Conservation (phyloP, 2,113 vertebrate genomes). For the Oryzias curvinotus region DNA sequence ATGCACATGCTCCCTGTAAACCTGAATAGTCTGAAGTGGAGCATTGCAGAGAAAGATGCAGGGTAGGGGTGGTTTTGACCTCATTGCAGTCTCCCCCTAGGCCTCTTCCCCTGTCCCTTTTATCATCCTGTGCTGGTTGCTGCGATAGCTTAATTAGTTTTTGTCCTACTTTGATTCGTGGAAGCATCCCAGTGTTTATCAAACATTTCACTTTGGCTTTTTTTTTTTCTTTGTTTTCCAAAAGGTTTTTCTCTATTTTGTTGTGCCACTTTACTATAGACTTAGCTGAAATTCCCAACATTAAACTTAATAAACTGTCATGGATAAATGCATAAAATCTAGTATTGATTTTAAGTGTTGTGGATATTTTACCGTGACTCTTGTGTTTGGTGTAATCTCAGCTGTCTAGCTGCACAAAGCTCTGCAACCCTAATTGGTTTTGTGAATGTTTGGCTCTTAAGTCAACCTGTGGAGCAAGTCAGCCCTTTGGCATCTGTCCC, state of each 20-base stretch:
- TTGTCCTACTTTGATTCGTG: slow-evolving; percentile 75
- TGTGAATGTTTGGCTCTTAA: slow-evolving; percentile 54
- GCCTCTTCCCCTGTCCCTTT: slow-evolving; percentile 70
- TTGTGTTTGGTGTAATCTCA: background rate
- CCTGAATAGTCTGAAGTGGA: slow-evolving; percentile 61
- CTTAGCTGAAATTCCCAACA: slow-evolving; percentile 2
- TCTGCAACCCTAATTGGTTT: slow-evolving; percentile 45
- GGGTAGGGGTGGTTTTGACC: slow-evolving; percentile 63
- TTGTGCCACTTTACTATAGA: background rate
- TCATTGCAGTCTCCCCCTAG: slow-evolving; percentile 70
- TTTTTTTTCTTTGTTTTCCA: background rate
- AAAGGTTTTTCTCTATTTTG: background rate
- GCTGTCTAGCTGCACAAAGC: slow-evolving; percentile 24
- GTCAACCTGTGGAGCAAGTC: slow-evolving; percentile 33
- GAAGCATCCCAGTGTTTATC: slow-evolving; percentile 52
- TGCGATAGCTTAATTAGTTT: slow-evolving; percentile 76
- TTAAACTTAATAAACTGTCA: background rate
- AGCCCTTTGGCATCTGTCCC: slow-evolving; percentile 62
- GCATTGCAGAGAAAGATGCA: slow-evolving; percentile 56
- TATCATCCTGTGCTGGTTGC: slow-evolving; percentile 59
- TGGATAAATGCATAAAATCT: background rate
- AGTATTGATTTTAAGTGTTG: background rate
- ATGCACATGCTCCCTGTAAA: slow-evolving; percentile 9
- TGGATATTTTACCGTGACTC: background rate
- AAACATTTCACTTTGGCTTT: slow-evolving; percentile 1